A percentile compares a stretch with the other conserved stretches of the same genome.
These are phyloP conservation scores for Drosophila infuscata DNA, from an alignment of 2,888 invertebrate genomes.

Conservation along the genomic window DNA sequence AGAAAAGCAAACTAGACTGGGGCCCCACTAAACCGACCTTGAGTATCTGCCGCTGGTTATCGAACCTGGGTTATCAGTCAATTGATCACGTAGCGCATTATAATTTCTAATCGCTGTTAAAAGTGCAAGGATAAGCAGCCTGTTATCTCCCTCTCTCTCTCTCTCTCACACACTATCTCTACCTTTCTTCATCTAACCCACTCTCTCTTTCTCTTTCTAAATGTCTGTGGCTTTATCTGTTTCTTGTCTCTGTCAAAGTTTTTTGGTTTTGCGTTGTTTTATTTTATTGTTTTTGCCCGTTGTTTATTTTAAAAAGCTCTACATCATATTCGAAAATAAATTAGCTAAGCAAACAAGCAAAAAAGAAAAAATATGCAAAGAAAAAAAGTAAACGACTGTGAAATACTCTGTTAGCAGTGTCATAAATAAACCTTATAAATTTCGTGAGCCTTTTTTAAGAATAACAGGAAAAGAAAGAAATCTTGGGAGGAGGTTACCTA, in stretches of 20 bases:
- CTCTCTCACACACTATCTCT: background rate
- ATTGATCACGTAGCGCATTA: slow-evolving; percentile 40
- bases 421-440: background rate
- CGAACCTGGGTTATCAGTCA: slow-evolving; percentile 64
- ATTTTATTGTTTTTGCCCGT: background rate
- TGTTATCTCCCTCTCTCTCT: background rate
- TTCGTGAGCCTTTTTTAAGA: background rate
- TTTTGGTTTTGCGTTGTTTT: slow-evolving; percentile 17
- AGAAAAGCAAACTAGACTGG: background rate
- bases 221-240: slow-evolving; percentile 25
- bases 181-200: no score
- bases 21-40: background rate
- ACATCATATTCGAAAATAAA: slow-evolving; percentile 79
- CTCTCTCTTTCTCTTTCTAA: no score
- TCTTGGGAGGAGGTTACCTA: background rate
- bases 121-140: slow-evolving; percentile 24
- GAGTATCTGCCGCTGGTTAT: slow-evolving; percentile 5
- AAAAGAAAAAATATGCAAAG: background rate
- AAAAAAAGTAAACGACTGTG: background rate
- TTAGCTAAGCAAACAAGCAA: slow-evolving; percentile 67
- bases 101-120: slow-evolving; percentile 30
- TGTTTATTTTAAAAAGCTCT: slow-evolving; percentile 78
- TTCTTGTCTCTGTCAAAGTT: slow-evolving; percentile 47
- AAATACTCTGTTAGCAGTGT: background rate
- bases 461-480: background rate